Evolutionary conservation across 2,797 vertebrate species (phyloP).

Genomic region (Myiotriccus ornatus): DNA sequence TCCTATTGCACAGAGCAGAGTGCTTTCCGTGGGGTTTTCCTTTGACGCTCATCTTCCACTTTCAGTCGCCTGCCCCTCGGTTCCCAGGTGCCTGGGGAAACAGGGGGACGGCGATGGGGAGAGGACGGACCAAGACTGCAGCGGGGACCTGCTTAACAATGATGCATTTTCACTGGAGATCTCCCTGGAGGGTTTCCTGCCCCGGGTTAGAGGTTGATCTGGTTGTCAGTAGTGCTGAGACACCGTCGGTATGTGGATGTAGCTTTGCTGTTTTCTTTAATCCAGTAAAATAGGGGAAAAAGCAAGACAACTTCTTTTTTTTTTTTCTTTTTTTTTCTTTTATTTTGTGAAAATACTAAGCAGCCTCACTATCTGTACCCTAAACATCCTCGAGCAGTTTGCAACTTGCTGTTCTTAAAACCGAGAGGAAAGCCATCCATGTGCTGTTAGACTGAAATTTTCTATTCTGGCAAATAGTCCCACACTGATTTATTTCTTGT

Average conservation of each 20-base stretch:
- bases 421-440: not conserved
- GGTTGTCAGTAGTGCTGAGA: rapidly evolving
- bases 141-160: not conserved
- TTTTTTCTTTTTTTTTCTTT: not conserved
- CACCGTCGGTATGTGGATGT: not conserved
- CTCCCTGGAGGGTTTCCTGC: not conserved
- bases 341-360: not conserved
- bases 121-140: not conserved
- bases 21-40: not conserved
- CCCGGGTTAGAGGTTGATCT: not conserved
- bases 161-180: not conserved
- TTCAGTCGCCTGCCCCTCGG: not conserved
- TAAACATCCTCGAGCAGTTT: not conserved
- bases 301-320: not conserved
- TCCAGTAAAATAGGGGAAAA: not conserved
- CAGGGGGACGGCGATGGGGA: not conserved
- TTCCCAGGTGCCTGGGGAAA: not conserved
- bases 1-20: not conserved
- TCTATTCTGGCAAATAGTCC: not conserved
- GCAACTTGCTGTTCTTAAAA: not conserved
- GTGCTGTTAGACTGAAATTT: not conserved
- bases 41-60: not conserved
- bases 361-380: not conserved
- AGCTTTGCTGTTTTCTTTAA: not conserved
- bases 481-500: conserved; percentile 14